Evolutionary conservation across 2,797 vertebrate species (phyloP), one percentile per base, ranked within the genome.

Genomic region (Betta splendens): DNA sequence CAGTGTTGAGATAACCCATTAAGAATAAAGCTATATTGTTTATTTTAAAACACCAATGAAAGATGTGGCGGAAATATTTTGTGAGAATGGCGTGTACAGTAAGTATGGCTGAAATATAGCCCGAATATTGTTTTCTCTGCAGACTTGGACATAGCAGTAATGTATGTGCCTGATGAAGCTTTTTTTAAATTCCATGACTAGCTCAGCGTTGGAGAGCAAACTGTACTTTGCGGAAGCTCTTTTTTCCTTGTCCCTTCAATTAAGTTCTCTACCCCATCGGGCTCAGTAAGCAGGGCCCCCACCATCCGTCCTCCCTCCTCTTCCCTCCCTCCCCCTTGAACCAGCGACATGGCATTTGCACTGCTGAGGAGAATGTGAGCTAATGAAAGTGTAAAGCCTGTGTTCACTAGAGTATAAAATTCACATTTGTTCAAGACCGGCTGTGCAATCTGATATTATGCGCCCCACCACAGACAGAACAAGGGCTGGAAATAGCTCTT

Each of bases 301-400:
- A 48, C 62, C n/a, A 36, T 33, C 33, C 33, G n/a, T 36, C 35
- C 16, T n/a, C 33, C 85, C 54, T 36, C n/a, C 80, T 53, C 22
- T 68, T 69, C 75, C 3, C 4, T 72, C 52, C 69, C 81, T 63
- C 71, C 74, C 75, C 59, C 64, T 55, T 50, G 37, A 32, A 47
- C 83, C 86, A 77, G 84, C 80, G 90, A 92, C 89, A 91, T 85
- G 90, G 89, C 90, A 90, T 84, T 84, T 83, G 91, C 92, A 90
- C 92, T 72, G 88, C 87, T 92, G 90, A 87, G 81, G 85, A 91
- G 89, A 92, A 92, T 92, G 90, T 87, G 92, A 93, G 89, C 93
- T 94, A 93, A 95, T 94, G 92, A 94, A 93, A 92, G 89, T 91
- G 89, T 87, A 92, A 93, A 90, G 91, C 89, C 92, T 87, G 90